Evolutionary conservation across 2,888 invertebrate genomes (phyloP), one percentile per base, ranked within the genome.

Genomic region (Suillia variegata): DNA sequence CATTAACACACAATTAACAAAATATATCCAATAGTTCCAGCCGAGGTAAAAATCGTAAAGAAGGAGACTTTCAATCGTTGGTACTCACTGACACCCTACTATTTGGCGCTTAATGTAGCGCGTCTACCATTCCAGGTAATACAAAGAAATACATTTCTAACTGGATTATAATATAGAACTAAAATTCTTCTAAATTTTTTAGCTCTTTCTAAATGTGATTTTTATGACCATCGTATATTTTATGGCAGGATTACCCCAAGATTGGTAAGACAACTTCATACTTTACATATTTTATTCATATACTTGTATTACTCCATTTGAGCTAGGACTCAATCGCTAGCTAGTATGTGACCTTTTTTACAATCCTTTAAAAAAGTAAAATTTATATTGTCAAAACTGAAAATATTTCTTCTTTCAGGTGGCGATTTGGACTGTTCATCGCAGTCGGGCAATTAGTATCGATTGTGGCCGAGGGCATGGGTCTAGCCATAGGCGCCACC

Each of bases 401-500:
- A n/a, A n/a, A n/a, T n/a, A n/a, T n/a, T n/a, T n/a, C n/a, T n/a
- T n/a, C n/a, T n/a, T n/a, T n/a, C n/a, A n/a, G n/a, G 48, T 73
- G 84, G 67, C 85, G 93, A 26, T 93, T 91, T 74, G 75, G 85
- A 8, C 83, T 88, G 57, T 92, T 91, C 78, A 85, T 88, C 31
- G 72, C 88, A 0, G 85, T 91, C 22, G 88, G 89, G 0, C 86
- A 89, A 54, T 83, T 89, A 56, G 88, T 90, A 8, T 89, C 91
- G 0, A 81, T 93, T 42, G 89, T 89, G 0, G 88, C 92, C 17
- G 93, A 93, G 76, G 90, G 91, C 31, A 85, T 92, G 76, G 93
- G 93, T 0, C 75, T 93, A 62, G 87, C 91, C 0, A 90, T 93
- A 68, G 93, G 93, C 54, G 87, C 89, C 2, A 81, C 87, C 10